These are phyloP conservation scores for Drosophila neotestacea DNA, from an alignment of 2,888 invertebrate genomes.

Conservation along the genomic window DNA sequence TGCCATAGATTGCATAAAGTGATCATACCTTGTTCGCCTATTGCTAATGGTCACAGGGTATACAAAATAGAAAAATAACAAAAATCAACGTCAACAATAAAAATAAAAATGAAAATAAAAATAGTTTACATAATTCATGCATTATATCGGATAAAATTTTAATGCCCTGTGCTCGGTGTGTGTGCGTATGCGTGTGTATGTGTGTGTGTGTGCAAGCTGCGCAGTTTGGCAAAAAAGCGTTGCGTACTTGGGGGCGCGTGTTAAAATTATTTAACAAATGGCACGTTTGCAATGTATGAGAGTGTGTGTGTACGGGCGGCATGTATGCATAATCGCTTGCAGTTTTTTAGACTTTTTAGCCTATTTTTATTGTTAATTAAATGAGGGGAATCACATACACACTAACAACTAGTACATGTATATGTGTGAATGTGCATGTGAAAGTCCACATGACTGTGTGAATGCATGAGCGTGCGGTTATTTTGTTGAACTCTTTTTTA, in stretches of 20 bases:
- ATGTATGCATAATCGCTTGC: constrained; percentile 71
- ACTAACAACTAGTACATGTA: constrained; percentile 26
- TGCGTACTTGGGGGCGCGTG: constrained; percentile 70
- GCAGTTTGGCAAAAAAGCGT: constrained; percentile 51
- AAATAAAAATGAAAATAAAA: constrained; percentile 71
- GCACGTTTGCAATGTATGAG: constrained; percentile 64
- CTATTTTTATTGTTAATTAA: constrained; percentile 84
- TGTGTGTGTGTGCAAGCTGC: constrained; percentile 26
- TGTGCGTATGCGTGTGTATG: constrained; percentile 8
- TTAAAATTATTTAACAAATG: constrained; percentile 78
- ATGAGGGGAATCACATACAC: constrained; percentile 75
- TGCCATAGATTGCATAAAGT: no score
- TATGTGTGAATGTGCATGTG: background rate
- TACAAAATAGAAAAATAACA: constrained; percentile 53
- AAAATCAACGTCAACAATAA: constrained; percentile 58
- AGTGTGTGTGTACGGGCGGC: constrained; percentile 57
- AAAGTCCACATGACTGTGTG: constrained; percentile 25
- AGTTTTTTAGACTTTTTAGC: constrained; percentile 83
- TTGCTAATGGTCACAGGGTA: background rate
- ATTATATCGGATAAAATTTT: constrained; percentile 82
- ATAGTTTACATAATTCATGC: constrained; percentile 82
- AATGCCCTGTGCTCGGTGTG: constrained; percentile 52
- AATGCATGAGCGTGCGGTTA: constrained; percentile 17
- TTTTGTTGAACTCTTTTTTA: constrained; percentile 40
- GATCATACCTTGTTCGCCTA: background rate